Percentiles rank a stretch among this genome's conserved stretches.
phyloP scores from a whole-genome alignment of 2,113 vertebrate species.

The Pelvicachromis taeniatus region DNA sequence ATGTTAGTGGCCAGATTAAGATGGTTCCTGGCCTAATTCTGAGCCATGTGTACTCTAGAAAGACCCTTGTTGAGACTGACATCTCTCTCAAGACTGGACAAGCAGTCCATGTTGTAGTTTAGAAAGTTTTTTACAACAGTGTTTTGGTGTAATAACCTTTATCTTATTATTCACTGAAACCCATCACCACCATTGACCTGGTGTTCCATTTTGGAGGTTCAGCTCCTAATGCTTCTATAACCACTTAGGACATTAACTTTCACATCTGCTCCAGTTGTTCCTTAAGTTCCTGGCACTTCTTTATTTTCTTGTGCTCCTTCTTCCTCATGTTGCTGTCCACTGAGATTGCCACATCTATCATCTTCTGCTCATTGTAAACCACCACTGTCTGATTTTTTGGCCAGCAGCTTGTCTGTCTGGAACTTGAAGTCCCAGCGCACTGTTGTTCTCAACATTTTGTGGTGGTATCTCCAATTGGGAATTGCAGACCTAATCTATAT shows the following conservation, averaged over 20 bases:
- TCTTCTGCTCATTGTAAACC: not conserved
- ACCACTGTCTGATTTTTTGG: not conserved
- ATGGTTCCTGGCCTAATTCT: not conserved
- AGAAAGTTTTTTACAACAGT: not conserved
- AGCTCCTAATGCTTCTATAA: not conserved
- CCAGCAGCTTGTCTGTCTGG: not conserved
- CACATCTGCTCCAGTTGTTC: not conserved
- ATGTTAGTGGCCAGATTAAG: not conserved
- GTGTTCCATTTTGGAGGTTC: not conserved
- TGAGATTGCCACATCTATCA: not conserved
- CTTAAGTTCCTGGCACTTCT: not conserved
- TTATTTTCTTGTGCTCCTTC: not conserved
- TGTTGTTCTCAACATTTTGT: not conserved
- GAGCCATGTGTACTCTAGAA: not conserved
- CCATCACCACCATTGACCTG: not conserved
- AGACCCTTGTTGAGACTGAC: not conserved
- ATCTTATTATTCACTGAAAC: not conserved
- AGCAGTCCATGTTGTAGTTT: not conserved
- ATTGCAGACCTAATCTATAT: not conserved
- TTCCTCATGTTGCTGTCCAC: not conserved
- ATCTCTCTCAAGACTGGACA: not conserved
- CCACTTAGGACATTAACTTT: not conserved
- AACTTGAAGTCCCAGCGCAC: not conserved
- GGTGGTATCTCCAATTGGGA: not conserved
- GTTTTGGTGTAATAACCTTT: not conserved